Base-by-base conservation (phyloP, 1,140 invertebrate species). In the Trichonephila inaurata region DNA sequence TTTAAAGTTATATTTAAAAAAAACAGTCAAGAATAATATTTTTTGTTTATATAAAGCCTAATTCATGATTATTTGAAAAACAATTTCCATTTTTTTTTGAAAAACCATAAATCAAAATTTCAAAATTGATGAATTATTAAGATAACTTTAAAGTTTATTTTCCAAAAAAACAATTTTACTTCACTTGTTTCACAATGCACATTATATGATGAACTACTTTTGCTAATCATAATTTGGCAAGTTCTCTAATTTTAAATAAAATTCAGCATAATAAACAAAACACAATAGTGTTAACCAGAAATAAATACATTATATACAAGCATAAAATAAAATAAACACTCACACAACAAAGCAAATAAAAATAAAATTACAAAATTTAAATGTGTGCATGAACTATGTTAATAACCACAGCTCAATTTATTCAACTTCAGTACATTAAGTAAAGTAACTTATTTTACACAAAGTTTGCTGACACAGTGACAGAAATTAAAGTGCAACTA, bases 401-500 rank as follows among this genome's bases (percentile, higher is more conserved):
- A 18, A 33, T 8, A 40, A 16, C 24, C 28, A 28, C 28, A 18
- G 1, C 16, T 33, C 51, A 51, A 51, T 77, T 77, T 16, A 77
- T n/a, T 69, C 33, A 33, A 33, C 16, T 18, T 77, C 28, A 40
- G 28, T 19, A 19, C 5, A 77, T 77, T 7, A 77, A 77, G 18
- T 14, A 77, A 12, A 77, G 10, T 16, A 18, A 33, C 33, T 18
- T 40, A 77, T 19, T 77, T 33, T 14, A 77, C 72, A 77, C 28
- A 77, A 77, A 18, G 72, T 10, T 40, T 77, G 72, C 33, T 77
- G 6, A 77, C 28, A 77, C 33, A 77, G n/a, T 40, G 33, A 40
- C 28, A 77, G 33, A 77, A 77, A 72, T 33, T 24, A 28, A 77
- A 77, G 72, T 77, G 72, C 72, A 77, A 40, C 72, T 77, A 77